phyloP scores from a whole-genome alignment of 2,113 vertebrate species.

The Siniperca chuatsi region DNA sequence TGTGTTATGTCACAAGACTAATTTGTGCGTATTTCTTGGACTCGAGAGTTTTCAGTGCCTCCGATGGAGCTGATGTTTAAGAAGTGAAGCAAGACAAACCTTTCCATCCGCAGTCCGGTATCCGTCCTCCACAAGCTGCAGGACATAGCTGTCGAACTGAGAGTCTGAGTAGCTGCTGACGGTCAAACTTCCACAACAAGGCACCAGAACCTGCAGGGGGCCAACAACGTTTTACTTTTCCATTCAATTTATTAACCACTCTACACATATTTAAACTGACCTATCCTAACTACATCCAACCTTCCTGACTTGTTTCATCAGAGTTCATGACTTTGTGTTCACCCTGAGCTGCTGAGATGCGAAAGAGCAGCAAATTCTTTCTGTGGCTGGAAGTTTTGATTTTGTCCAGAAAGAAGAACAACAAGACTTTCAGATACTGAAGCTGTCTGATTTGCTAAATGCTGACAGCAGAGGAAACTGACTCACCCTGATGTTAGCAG shows the following conservation, averaged over 20 bases:
- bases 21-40: neutral
- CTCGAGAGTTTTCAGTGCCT: neutral
- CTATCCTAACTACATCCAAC: neutral
- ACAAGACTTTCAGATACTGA: neutral
- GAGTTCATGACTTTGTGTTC: neutral
- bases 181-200: conserved; percentile 91
- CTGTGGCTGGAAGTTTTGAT: neutral
- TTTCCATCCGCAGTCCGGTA: conserved; percentile 93
- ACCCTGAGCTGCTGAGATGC: neutral
- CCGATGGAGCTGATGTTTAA: neutral
- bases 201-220: conserved; percentile 88
- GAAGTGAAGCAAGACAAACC: conserved; percentile 77
- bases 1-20: too few relatives aligned
- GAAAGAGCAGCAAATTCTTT: neutral
- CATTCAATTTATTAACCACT: neutral
- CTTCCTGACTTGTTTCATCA: neutral
- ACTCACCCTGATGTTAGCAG: neutral
- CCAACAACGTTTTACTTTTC: neutral
- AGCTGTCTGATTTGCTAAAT: too few relatives aligned
- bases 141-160: conserved; percentile 92
- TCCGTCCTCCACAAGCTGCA: conserved; percentile 86
- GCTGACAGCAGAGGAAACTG: neutral
- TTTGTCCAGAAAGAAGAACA: neutral
- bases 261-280: neutral
- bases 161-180: conserved; percentile 80